Percentiles rank a stretch among this genome's conserved stretches.
Evolutionary conservation across 2,888 invertebrate species (phyloP).

Genomic region (Malachius bipustulatus): DNA sequence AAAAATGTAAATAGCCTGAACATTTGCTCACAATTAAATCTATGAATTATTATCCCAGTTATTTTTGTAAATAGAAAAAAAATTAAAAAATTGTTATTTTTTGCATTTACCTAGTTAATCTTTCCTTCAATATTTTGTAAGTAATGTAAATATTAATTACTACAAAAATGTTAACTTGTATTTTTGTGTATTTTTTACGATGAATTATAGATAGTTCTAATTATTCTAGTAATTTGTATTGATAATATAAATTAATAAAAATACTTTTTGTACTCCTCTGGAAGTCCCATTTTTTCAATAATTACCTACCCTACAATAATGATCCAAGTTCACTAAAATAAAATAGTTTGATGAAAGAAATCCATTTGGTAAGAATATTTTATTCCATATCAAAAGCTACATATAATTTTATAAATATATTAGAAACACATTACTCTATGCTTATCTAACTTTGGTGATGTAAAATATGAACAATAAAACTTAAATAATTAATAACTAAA

Average conservation of each 20-base stretch:
- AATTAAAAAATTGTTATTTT: slow-evolving; percentile 4
- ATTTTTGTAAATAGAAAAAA: too few species aligned
- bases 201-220: too few species aligned
- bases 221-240: too few species aligned
- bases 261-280: too few species aligned
- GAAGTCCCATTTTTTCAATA: too few species aligned
- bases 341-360: too few species aligned
- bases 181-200: background rate
- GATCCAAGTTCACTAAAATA: too few species aligned
- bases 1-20: slow-evolving; percentile 29
- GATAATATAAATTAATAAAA: too few species aligned
- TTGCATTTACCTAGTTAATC: slow-evolving; percentile 8
- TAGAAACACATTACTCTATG: slow-evolving; percentile 14
- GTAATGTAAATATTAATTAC: slow-evolving; percentile 21
- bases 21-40: slow-evolving; percentile 26
- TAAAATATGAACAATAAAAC: slow-evolving; percentile 18
- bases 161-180: background rate
- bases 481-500: slow-evolving; percentile 10
- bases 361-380: slow-evolving; percentile 11
- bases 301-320: too few species aligned
- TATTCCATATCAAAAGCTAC: slow-evolving; percentile 29
- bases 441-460: slow-evolving; percentile 22
- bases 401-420: slow-evolving; percentile 22
- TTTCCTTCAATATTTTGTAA: slow-evolving; percentile 15
- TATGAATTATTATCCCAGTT: too few species aligned